Conservation (phyloP, 2,113 vertebrate species). For the Eurypyga helias region DNA sequence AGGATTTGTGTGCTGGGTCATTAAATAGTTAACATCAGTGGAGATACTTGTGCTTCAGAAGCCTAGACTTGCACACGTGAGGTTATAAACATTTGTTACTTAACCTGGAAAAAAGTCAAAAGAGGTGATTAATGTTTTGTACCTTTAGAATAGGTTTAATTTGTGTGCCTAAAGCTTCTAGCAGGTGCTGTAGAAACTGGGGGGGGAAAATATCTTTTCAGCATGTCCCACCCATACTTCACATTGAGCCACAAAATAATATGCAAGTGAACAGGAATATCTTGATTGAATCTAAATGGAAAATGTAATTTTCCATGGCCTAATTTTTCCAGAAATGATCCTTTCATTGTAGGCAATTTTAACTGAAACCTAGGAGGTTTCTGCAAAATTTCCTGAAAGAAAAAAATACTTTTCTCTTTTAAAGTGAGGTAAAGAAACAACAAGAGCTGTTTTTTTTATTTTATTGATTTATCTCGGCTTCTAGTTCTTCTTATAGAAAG, state of each 20-base stretch:
- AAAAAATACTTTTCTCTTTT: background rate
- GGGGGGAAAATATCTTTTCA: background rate
- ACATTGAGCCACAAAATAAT: background rate
- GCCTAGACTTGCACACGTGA: background rate
- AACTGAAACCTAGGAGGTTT: background rate
- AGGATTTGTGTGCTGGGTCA: background rate
- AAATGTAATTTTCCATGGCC: background rate
- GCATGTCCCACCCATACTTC: background rate
- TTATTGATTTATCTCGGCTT: background rate
- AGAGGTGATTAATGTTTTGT: conserved; percentile 38
- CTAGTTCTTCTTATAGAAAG: background rate
- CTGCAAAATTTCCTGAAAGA: background rate
- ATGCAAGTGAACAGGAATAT: background rate
- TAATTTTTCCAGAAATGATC: background rate
- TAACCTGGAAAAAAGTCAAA: background rate
- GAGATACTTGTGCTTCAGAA: background rate
- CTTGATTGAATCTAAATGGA: background rate
- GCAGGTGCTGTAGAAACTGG: background rate
- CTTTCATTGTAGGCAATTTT: background rate
- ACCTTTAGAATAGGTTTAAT: background rate
- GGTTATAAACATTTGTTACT: background rate
- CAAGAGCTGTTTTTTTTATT: background rate
- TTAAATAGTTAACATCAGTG: conserved; percentile 12
- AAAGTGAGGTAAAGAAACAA: background rate
- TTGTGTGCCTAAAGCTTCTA: background rate